A percentile compares a stretch with the other conserved stretches of the same genome.
These are phyloP conservation scores for Serrognathus titanus DNA, from an alignment of 2,888 invertebrate genomes.

Conservation along the genomic window DNA sequence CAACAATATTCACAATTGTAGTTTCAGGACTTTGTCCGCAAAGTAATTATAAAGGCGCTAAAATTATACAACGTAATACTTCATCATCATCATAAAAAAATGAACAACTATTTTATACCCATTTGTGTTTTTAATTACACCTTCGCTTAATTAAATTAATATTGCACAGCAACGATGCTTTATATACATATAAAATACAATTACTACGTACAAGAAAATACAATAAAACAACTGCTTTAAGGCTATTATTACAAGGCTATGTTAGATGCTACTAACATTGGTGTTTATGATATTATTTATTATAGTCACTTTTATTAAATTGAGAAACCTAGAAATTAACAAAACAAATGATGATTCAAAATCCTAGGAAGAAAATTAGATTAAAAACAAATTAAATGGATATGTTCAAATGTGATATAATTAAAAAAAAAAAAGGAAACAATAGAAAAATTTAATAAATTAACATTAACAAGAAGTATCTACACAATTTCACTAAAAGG, in stretches of 20 bases:
- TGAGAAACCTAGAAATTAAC: background rate
- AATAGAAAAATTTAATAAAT: slow-evolving; percentile 5
- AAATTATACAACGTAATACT: background rate
- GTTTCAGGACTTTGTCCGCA: background rate
- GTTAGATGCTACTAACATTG: slow-evolving; percentile 33
- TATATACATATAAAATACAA: slow-evolving; percentile 11
- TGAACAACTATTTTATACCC: slow-evolving; percentile 2
- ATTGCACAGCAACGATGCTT: slow-evolving; percentile 16
- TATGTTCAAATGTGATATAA: slow-evolving; percentile 17
- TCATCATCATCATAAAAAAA: background rate
- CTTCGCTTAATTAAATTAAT: slow-evolving; percentile 4
- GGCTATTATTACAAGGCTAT: slow-evolving; percentile 33
- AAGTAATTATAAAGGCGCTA: background rate
- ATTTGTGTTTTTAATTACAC: slow-evolving; percentile 1
- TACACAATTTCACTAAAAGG: slow-evolving; percentile 16
- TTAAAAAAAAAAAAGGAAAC: slow-evolving; percentile 23
- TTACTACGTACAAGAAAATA: slow-evolving; percentile 9
- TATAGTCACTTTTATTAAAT: slow-evolving; percentile 9
- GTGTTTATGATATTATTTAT: slow-evolving; percentile 18
- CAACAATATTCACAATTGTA: slow-evolving; percentile 1
- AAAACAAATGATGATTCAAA: slow-evolving; percentile 1
- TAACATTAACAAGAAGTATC: slow-evolving; percentile 6
- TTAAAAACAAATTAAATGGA: slow-evolving; percentile 14
- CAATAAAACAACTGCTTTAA: slow-evolving; percentile 19
- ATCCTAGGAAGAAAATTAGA: slow-evolving; percentile 5